A percentile compares a stretch with the other conserved stretches of the same genome.
Evolutionary conservation across 1,140 invertebrate species (phyloP).

Genomic region (Eriosoma lanigerum): DNA sequence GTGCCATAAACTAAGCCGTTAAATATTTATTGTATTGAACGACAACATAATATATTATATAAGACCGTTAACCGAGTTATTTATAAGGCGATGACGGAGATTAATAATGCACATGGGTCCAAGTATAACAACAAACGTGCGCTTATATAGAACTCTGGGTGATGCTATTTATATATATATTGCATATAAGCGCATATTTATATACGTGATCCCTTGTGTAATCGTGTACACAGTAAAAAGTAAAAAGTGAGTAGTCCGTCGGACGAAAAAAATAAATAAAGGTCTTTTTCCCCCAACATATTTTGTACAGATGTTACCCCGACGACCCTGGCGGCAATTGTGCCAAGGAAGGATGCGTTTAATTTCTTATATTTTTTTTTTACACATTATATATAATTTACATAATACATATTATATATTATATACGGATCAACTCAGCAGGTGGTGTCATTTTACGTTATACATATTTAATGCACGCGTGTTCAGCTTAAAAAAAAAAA

Average conservation of each 20-base stretch:
- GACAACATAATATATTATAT: background rate
- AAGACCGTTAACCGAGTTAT: constrained; percentile 15
- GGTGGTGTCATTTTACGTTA: constrained; percentile 43
- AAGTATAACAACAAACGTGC: background rate
- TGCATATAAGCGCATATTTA: background rate
- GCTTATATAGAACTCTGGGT: background rate
- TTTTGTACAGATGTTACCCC: background rate
- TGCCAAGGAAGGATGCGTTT: no score
- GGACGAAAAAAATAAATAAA: background rate
- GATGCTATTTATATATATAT: background rate
- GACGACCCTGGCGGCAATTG: background rate
- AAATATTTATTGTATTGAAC: constrained; percentile 1
- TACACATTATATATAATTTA: no score
- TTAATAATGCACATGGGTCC: constrained; percentile 14
- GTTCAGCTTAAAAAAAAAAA: background rate
- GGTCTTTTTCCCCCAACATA: background rate
- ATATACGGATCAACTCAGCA: constrained; percentile 26
- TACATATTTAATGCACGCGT: background rate
- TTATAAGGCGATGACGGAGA: constrained; percentile 36
- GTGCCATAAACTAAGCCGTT: background rate
- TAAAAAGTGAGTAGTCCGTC: constrained; percentile 2
- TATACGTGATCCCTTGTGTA: background rate
- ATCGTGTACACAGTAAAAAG: background rate
- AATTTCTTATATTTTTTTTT: no score
- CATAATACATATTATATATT: no score